Base-by-base conservation (phyloP, 2,113 vertebrate species). In the Clupea harengus region DNA sequence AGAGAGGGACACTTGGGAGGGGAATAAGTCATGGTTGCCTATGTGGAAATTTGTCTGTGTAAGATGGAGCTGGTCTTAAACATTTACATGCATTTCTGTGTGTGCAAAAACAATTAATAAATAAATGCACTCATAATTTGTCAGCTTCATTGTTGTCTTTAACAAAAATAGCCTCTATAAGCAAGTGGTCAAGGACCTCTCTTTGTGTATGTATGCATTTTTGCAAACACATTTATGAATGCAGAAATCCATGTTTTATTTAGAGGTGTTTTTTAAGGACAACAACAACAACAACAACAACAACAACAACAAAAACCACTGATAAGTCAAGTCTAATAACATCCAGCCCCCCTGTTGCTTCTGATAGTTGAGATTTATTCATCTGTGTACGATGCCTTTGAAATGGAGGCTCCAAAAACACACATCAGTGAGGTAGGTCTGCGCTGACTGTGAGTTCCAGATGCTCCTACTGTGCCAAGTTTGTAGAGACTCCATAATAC, bases 341-440 rank as follows among this genome's bases (percentile, higher is more conserved):
- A 81, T 92, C 88, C 89, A 91, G 88, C 88, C 91, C 92, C 93
- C 93, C 93, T 94, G 93, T 93, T 93, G 92, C 87, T 93, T 88
- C 86, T 92, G 92, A 93, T 91, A 89, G 88, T 89, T 85, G 47
- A 91, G 92, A 92, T 91, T 90, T 87, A 9, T 90, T 85, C 91
- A 64, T 54, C 44, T 47, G 86, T 64, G 91, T 88, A 90, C 88
- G 82, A 87, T 82, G 86, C 86, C 90, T 88, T 88, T 85, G 90
- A 87, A 47, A 89, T 89, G 93, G 86, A 89, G 87, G 81, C 80
- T n/a, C 86, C 88, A 87, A 84, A 86, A 25, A 67, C 85, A 60
- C 54, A 78, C 28, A 78, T 78, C 72, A 32, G 11, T 11, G 72
- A 78, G 72, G 72, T 28, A 78, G 72, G 72, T 78, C 72, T 15